phyloP scores from a whole-genome alignment of 2,797 vertebrate species.

The Artibeus jamaicensis region DNA sequence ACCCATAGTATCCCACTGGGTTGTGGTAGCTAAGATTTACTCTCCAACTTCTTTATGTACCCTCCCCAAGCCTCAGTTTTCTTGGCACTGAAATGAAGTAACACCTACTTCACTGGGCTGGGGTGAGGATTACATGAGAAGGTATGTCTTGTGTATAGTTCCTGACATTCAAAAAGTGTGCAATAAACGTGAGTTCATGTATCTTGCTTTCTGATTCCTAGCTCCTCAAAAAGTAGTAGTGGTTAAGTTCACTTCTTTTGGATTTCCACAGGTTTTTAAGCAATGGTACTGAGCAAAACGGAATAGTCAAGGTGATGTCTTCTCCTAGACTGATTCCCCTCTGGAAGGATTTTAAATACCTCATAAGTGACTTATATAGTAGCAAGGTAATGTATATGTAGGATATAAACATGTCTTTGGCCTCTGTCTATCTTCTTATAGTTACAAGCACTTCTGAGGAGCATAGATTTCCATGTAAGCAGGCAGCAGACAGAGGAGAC shows the following conservation, averaged over 20 bases:
- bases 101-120: background rate
- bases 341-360: slow-evolving; percentile 59
- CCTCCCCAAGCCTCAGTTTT: background rate
- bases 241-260: slow-evolving; percentile 6
- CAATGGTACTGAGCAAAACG: background rate
- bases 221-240: background rate
- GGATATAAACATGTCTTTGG: background rate
- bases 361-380: slow-evolving; percentile 42
- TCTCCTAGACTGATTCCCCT: slow-evolving; percentile 58
- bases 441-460: background rate
- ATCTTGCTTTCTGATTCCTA: slow-evolving; percentile 18
- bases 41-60: background rate
- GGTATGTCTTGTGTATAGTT: background rate
- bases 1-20: background rate
- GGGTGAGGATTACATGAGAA: background rate
- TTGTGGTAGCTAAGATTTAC: background rate
- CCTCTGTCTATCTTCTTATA: background rate
- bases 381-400: slow-evolving; percentile 56
- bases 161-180: background rate
- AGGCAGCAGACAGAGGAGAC: background rate
- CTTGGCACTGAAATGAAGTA: background rate
- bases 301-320: slow-evolving; percentile 32
- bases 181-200: background rate
- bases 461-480: background rate
- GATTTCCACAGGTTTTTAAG: slow-evolving; percentile 40